Percentiles rank a stretch among this genome's conserved stretches.
Evolutionary conservation across 1,140 invertebrate species (phyloP).

Genomic region (Papilio xuthus): DNA sequence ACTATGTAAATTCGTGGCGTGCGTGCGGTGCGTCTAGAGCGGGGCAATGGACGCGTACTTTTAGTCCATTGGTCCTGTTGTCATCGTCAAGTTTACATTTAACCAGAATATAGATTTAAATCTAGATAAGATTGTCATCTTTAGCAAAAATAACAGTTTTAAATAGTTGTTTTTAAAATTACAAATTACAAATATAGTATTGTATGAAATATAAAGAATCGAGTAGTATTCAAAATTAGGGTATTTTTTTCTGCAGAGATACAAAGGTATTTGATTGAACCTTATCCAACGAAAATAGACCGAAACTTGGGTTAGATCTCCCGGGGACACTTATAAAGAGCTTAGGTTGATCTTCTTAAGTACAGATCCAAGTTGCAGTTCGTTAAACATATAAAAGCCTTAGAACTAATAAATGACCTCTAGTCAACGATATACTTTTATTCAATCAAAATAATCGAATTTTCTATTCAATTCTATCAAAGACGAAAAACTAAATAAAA

Average conservation of each 20-base stretch:
- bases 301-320: background rate
- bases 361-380: background rate
- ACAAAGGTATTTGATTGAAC: background rate
- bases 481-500: too few relatives aligned
- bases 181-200: too few relatives aligned
- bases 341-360: constrained; percentile 6
- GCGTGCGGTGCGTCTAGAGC: too few relatives aligned
- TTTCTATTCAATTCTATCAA: too few relatives aligned
- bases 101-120: too few relatives aligned
- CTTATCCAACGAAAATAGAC: background rate
- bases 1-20: too few relatives aligned
- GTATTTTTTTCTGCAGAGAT: background rate
- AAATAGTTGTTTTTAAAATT: too few relatives aligned
- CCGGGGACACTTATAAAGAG: background rate
- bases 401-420: background rate
- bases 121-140: too few relatives aligned
- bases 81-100: too few relatives aligned
- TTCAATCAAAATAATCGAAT: background rate
- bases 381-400: background rate
- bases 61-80: too few relatives aligned
- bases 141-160: too few relatives aligned
- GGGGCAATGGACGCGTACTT: too few relatives aligned
- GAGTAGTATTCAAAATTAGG: background rate
- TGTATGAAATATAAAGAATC: background rate
- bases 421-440: background rate